Percentiles rank a stretch among this genome's conserved stretches.
phyloP scores from a whole-genome alignment of 2,797 vertebrate genomes.

The Gymnocypris eckloni region DNA sequence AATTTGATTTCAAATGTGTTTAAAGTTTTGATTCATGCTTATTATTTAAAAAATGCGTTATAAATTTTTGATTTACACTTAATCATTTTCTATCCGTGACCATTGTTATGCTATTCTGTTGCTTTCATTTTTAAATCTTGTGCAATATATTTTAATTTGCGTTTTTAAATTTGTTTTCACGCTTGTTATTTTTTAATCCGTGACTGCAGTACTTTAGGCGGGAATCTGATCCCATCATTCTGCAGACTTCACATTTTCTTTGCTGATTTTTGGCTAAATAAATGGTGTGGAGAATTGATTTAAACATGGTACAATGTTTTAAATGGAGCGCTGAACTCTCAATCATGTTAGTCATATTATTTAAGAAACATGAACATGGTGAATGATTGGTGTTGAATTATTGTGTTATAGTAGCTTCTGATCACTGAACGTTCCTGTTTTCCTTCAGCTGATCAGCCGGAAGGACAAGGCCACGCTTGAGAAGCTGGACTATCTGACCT shows the following conservation, averaged over 20 bases:
- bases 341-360: background rate
- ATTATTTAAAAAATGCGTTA: no score
- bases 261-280: background rate
- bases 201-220: no score
- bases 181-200: no score
- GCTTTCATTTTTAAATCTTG: no score
- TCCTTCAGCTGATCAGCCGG: conserved; percentile 85
- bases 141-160: no score
- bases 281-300: background rate
- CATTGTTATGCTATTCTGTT: no score
- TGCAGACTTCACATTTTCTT: background rate
- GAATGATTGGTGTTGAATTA: background rate
- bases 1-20: no score
- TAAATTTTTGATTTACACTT: no score
- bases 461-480: conserved; percentile 93
- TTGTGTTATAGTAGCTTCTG: background rate
- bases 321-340: background rate
- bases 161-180: no score
- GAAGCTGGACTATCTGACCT: conserved; percentile 90
- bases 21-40: no score
- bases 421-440: conserved; percentile 1
- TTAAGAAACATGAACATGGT: background rate
- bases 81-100: no score
- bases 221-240: no score
- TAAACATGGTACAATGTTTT: background rate